Percentiles rank a stretch among this genome's conserved stretches.
Evolutionary conservation across 2,113 vertebrate species (phyloP).

Genomic region (Panthera tigris): DNA sequence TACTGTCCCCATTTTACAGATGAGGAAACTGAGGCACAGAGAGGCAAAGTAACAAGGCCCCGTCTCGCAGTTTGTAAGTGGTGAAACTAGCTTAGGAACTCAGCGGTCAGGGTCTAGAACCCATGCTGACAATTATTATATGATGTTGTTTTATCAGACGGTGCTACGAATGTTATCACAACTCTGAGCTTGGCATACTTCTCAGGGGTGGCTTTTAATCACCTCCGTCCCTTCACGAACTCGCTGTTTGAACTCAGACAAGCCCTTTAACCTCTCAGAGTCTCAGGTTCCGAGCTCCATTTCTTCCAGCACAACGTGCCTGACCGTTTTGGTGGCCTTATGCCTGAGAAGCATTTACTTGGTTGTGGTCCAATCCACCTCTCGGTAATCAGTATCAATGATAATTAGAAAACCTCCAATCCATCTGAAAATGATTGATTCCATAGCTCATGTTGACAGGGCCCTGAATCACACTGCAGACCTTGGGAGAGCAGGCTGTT

Average conservation of each 20-base stretch:
- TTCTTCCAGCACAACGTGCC: background rate
- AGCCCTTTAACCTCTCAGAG: background rate
- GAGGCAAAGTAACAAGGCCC: background rate
- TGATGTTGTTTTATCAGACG: background rate
- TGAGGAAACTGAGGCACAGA: background rate
- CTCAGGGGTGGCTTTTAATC: background rate
- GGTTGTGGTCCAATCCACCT: background rate
- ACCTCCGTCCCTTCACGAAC: background rate
- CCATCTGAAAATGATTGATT: slow-evolving; percentile 26
- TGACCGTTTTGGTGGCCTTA: background rate
- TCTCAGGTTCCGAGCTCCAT: background rate
- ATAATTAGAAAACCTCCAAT: background rate
- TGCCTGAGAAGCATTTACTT: slow-evolving; percentile 3
- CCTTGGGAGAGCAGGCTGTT: background rate
- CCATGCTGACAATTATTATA: background rate
- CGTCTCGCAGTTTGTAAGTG: background rate
- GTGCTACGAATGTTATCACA: background rate
- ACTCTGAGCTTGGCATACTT: background rate
- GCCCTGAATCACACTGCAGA: background rate
- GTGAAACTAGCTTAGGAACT: background rate
- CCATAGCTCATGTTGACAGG: background rate
- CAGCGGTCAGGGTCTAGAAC: background rate
- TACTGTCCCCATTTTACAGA: background rate
- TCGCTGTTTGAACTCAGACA: background rate
- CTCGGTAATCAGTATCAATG: background rate